A percentile compares a stretch with the other conserved stretches of the same genome.
Evolutionary conservation across 2,888 invertebrate genomes (phyloP).

Genomic region (Diaprepes abbreviatus): DNA sequence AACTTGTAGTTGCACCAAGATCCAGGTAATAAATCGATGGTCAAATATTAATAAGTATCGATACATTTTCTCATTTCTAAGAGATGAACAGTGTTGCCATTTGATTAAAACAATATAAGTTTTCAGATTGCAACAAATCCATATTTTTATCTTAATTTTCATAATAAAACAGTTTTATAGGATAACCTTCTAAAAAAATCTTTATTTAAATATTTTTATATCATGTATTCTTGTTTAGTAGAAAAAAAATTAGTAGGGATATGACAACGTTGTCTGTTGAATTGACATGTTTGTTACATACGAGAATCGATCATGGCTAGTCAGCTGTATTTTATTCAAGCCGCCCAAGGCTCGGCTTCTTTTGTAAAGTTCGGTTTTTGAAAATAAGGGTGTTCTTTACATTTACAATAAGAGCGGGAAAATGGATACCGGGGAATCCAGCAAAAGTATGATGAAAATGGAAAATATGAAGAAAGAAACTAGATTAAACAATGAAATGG

Average conservation of each 20-base stretch:
- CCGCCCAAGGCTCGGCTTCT: slow-evolving; percentile 9
- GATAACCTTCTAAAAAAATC: too few relatives aligned
- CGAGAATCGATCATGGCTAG: slow-evolving; percentile 25
- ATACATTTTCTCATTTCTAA: too few relatives aligned
- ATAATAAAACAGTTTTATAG: too few relatives aligned
- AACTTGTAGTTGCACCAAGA: too few relatives aligned
- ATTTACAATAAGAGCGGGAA: slow-evolving; percentile 19
- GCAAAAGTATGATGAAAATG: not conserved
- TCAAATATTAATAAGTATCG: too few relatives aligned
- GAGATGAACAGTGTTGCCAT: too few relatives aligned
- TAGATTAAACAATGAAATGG: not conserved
- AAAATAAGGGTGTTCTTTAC: slow-evolving; percentile 22
- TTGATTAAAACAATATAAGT: too few relatives aligned
- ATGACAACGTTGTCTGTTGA: not conserved
- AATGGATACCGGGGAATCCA: slow-evolving; percentile 13
- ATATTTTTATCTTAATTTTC: too few relatives aligned
- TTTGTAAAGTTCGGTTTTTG: slow-evolving; percentile 11
- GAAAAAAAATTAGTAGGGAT: not conserved
- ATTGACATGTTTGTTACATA: slow-evolving; percentile 24
- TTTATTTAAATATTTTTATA: too few relatives aligned
- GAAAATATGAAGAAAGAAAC: not conserved
- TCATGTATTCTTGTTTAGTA: too few relatives aligned
- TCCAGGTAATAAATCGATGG: too few relatives aligned
- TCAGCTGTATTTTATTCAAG: slow-evolving; percentile 19
- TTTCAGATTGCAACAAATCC: too few relatives aligned